Base-by-base conservation (phyloP, 2,113 vertebrate species). In the Accipiter cooperii region DNA sequence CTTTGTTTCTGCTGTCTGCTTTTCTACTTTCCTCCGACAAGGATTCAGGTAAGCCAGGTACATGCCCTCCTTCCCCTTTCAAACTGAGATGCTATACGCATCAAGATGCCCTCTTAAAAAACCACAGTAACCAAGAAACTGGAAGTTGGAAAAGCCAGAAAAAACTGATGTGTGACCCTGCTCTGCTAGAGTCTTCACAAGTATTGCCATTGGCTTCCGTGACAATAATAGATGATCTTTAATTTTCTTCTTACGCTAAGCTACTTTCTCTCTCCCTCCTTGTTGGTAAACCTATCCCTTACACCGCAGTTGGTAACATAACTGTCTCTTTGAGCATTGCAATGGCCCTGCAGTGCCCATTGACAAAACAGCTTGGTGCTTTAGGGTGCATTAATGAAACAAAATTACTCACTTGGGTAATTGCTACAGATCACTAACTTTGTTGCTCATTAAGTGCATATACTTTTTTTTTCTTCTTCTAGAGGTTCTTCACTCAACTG, bases 401-500 rank as follows among this genome's bases (percentile, higher is more conserved):
- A 87, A 85, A 97, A 96, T 95, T 95, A 96, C 49, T 89, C 91
- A 94, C 89, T 95, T 95, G 94, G 95, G 94, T 95, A 97, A 96
- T 89, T 94, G 83, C 84, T 76, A 70, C 84, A 94, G 91, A 96
- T 96, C 89, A 92, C 95, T 97, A 96, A 91, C 91, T 95, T 92
- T 85, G 91, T 89, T 94, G 94, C 87, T 97, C 84, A 96, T 96
- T 96, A 97, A 91, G 42, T 54, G 84, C 74, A 74, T 76, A 38
- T 54, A 89, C 33, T 40, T 38, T 82, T 79, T 28, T 73, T n/a
- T 46, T 6, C 14, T 61, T 92, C 47, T 87, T 90, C 64, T 22
- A 60, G 64, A 3, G 22, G 42, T 33, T 87, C 80, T 84, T 89
- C 71, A 71, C 38, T 82, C 84, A 92, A 83, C 28, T 79, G 64